Evolutionary conservation across 2,113 vertebrate genomes (phyloP).

Genomic region (Labeo catla): DNA sequence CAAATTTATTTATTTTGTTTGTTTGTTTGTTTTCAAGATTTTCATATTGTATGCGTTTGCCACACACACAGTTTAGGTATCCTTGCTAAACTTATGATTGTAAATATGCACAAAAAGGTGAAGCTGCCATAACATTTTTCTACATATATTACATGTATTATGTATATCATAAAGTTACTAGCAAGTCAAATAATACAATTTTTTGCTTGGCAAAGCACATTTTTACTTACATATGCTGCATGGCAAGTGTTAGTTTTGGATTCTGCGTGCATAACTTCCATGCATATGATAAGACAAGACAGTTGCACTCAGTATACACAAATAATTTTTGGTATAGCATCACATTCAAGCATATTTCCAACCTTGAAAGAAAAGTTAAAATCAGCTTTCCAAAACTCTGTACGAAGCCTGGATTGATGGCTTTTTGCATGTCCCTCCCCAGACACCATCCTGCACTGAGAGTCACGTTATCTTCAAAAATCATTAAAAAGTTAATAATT

Average conservation of each 20-base stretch:
- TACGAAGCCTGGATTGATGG: background rate
- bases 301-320: background rate
- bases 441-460: background rate
- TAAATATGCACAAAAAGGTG: background rate
- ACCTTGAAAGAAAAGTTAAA: background rate
- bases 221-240: background rate
- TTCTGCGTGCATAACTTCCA: background rate
- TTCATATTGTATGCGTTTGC: background rate
- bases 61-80: too few species aligned
- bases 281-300: background rate
- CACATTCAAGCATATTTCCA: background rate
- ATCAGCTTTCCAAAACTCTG: background rate
- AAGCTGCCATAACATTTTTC: background rate
- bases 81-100: too few species aligned
- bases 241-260: background rate
- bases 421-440: background rate
- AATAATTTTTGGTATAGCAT: background rate
- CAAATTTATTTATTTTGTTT: too few species aligned
- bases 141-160: too few species aligned
- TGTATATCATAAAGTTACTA: background rate
- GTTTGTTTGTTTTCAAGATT: too few species aligned
- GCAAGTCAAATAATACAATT: too few species aligned
- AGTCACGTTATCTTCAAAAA: constrained; percentile 19
- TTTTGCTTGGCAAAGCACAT: background rate
- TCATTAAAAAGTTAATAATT: constrained; percentile 35